A percentile compares a stretch with the other conserved stretches of the same genome.
Conservation (phyloP, 2,797 vertebrate genomes). For the Mallotus villosus region DNA sequence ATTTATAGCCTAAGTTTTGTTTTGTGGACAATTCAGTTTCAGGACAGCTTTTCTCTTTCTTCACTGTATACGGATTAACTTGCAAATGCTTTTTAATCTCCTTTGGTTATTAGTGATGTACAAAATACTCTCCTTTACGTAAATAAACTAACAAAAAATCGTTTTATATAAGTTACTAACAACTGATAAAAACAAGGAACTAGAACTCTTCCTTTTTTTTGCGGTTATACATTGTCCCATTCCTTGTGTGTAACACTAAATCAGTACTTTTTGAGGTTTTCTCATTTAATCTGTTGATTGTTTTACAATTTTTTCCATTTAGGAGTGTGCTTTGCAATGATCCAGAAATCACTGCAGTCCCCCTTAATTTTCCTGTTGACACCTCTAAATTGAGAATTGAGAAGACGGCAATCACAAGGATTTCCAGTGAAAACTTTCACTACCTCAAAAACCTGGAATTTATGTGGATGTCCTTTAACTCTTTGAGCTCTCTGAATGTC, state of each 20-base stretch:
- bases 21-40: constrained; percentile 23
- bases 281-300: too few relatives aligned
- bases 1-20: background rate
- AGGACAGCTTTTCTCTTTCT: constrained; percentile 41
- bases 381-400: constrained; percentile 89
- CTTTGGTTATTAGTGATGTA: constrained; percentile 66
- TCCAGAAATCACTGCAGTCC: constrained; percentile 85
- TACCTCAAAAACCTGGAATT: constrained; percentile 86
- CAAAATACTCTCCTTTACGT: constrained; percentile 29
- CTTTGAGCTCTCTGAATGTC: constrained; percentile 74
- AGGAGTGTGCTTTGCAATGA: constrained; percentile 94
- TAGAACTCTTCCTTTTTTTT: background rate
- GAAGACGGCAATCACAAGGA: constrained; percentile 84
- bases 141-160: constrained; percentile 6
- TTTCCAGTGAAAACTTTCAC: constrained; percentile 83
- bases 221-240: too few relatives aligned
- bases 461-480: constrained; percentile 96
- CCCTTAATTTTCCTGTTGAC: constrained; percentile 84
- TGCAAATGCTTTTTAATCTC: constrained; percentile 81
- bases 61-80: constrained; percentile 74
- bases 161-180: background rate
- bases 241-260: too few relatives aligned
- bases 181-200: background rate
- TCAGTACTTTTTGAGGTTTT: background rate
- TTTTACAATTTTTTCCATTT: background rate